phyloP scores from a whole-genome alignment of 1,140 invertebrate genomes.

The Gonatopus flavifemur region DNA sequence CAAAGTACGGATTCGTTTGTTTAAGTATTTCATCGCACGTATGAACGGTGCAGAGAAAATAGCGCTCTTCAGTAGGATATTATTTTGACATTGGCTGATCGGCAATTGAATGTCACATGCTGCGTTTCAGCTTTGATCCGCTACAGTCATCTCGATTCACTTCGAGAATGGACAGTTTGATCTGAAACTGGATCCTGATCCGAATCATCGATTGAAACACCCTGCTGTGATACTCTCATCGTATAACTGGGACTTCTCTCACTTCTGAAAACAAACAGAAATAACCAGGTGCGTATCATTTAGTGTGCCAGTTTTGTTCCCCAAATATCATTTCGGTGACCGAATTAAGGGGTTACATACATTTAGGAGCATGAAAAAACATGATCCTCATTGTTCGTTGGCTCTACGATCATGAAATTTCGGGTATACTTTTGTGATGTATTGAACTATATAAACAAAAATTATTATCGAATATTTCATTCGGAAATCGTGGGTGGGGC shows the following conservation, averaged over 20 bases:
- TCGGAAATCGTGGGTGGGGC: too few relatives aligned
- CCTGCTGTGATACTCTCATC: constrained; percentile 40
- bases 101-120: constrained; percentile 34
- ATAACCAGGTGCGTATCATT: background rate
- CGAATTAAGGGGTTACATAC: too few relatives aligned
- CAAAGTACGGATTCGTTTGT: too few relatives aligned
- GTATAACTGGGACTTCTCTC: constrained; percentile 47
- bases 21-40: too few relatives aligned
- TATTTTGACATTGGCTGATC: constrained; percentile 24
- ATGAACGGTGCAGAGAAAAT: too few relatives aligned
- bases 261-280: constrained; percentile 34
- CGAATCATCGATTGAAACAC: constrained; percentile 52
- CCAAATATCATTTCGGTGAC: background rate
- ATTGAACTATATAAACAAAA: too few relatives aligned
- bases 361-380: too few relatives aligned
- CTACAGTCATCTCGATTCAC: constrained; percentile 54
- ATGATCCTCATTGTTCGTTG: too few relatives aligned
- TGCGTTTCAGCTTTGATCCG: constrained; percentile 30
- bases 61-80: constrained; percentile 16
- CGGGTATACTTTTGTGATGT: too few relatives aligned
- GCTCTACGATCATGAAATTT: too few relatives aligned
- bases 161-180: constrained; percentile 45
- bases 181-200: constrained; percentile 47
- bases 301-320: background rate
- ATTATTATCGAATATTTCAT: too few relatives aligned